These are phyloP conservation scores for Lucilia sericata DNA, from an alignment of 1,140 invertebrate species.

Conservation along the genomic window DNA sequence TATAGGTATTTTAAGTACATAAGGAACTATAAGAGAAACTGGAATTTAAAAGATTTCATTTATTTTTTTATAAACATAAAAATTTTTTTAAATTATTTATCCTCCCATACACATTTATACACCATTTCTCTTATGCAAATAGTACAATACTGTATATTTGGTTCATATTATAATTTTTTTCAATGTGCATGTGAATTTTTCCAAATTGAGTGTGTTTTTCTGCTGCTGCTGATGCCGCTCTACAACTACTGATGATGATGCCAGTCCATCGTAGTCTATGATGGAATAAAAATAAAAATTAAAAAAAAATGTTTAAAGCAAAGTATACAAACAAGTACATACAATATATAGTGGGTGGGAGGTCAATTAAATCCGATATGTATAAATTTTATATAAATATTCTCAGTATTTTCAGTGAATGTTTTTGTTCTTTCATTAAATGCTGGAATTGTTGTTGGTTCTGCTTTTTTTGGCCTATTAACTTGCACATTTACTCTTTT, in stretches of 20 bases:
- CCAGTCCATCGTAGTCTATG: background rate
- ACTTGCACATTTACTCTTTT: background rate
- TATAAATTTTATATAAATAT: background rate
- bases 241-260: background rate
- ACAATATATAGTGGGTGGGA: constrained; percentile 28
- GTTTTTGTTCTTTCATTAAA: constrained; percentile 4
- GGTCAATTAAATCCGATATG: constrained; percentile 41
- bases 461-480: constrained; percentile 4
- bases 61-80: background rate
- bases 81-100: too few relatives aligned
- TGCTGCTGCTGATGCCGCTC: too few relatives aligned
- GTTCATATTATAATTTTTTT: background rate
- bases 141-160: background rate
- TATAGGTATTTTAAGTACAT: background rate
- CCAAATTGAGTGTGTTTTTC: background rate
- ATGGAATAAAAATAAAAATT: constrained; percentile 2
- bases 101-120: background rate
- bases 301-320: background rate
- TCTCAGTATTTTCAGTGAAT: background rate
- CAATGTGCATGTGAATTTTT: background rate
- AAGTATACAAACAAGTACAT: background rate
- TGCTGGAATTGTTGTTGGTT: background rate
- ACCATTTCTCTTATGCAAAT: too few relatives aligned
- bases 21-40: background rate
- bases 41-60: background rate